phyloP scores from a whole-genome alignment of 1,140 invertebrate genomes.

The Lepidurus couesii region DNA sequence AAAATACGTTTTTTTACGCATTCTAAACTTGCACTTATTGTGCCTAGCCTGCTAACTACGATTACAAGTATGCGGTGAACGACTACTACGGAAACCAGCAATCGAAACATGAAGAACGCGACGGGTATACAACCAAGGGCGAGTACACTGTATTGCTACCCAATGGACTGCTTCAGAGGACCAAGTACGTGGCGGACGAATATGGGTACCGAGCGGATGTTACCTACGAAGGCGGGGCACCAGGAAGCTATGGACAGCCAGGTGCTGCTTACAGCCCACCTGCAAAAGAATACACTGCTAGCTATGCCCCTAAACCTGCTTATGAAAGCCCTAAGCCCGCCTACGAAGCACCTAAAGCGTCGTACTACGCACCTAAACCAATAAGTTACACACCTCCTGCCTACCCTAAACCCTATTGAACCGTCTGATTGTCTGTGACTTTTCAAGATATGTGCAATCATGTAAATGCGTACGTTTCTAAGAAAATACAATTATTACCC shows the following conservation, averaged over 20 bases:
- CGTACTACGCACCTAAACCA: not conserved
- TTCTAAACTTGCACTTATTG: not conserved
- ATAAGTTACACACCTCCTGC: not conserved
- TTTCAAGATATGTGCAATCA: no score
- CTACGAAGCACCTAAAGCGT: not conserved
- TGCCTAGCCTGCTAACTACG: conserved; percentile 28
- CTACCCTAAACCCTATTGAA: not conserved
- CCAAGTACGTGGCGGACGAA: conserved; percentile 43
- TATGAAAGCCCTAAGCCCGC: not conserved
- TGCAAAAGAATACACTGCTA: not conserved
- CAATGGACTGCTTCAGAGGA: conserved; percentile 39
- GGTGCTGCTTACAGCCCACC: not conserved
- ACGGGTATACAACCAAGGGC: conserved; percentile 35
- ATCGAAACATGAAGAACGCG: conserved; percentile 33
- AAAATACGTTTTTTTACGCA: not conserved
- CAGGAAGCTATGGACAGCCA: not conserved
- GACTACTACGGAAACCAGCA: conserved; percentile 35
- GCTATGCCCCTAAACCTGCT: not conserved
- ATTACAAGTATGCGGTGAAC: conserved; percentile 33
- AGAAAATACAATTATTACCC: no score
- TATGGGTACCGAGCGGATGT: conserved; percentile 42
- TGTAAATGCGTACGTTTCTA: no score
- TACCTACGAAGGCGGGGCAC: conserved; percentile 35
- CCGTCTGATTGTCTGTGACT: no score
- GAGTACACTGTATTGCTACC: conserved; percentile 38